A percentile compares a stretch with the other conserved stretches of the same genome.
Evolutionary conservation across 1,140 invertebrate genomes (phyloP).

Genomic region (Sinella curviseta): DNA sequence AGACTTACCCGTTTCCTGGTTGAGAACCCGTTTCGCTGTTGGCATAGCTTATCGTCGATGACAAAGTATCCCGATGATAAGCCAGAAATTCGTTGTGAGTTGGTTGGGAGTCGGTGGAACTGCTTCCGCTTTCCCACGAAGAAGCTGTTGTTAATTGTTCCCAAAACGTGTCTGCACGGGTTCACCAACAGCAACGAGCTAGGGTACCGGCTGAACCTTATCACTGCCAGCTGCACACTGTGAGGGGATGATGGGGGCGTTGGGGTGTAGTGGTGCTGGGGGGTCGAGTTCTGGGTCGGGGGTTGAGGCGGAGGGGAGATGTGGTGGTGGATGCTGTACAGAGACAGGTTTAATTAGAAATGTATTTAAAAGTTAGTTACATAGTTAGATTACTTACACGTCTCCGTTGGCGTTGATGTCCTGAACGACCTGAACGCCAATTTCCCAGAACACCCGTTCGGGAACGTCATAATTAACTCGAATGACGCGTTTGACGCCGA

Average conservation of each 20-base stretch:
- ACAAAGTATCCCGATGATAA: not conserved
- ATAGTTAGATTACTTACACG: not conserved
- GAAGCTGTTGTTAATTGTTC: not conserved
- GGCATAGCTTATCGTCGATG: not conserved
- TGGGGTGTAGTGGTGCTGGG: not conserved
- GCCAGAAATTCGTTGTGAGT: not conserved
- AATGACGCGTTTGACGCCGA: not conserved
- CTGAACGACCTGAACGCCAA: not conserved
- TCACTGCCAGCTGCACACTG: not conserved
- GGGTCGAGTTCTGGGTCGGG: not conserved
- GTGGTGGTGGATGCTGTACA: not conserved
- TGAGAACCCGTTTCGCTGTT: not conserved
- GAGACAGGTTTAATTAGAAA: not conserved
- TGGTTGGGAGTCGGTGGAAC: not conserved
- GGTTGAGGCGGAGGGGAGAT: not conserved
- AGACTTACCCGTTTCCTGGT: not conserved
- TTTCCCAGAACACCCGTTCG: not conserved
- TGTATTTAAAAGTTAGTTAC: not conserved
- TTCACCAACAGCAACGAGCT: not conserved
- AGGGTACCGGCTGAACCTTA: not conserved
- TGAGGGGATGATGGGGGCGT: not conserved
- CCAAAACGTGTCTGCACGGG: slow-evolving; percentile 5
- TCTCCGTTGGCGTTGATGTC: not conserved
- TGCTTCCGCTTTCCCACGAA: not conserved
- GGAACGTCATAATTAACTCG: not conserved